Base-by-base conservation (phyloP, 2,888 invertebrate species). In the Anorthoa munda region DNA sequence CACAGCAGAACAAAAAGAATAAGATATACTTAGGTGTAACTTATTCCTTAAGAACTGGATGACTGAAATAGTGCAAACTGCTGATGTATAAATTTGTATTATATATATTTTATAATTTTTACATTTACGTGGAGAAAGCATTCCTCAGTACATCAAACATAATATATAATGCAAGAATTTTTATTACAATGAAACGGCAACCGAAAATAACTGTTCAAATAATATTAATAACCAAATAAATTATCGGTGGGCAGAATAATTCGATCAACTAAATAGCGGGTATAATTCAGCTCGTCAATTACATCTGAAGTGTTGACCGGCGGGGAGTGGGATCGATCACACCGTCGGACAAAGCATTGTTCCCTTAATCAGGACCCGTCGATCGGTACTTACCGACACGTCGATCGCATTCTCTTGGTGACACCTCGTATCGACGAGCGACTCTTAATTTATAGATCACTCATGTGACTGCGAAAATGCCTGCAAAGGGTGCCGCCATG, bases 261-360 rank as follows among this genome's bases (percentile, higher is more conserved):
- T 81, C 17, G 63, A 71, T 74, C 68, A 59, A 50, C 66, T 61
- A 48, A 82, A 74, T 81, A 75, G 26, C 55, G 58, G 71, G 71
- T 79, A 61, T 81, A 77, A 82, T 85, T 82, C 60, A 70, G 73
- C 56, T 65, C 74, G 75, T 76, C 87, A 83, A 86, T 88, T 82
- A 86, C 73, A 59, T 45, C 48, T 83, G 66, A 82, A 85, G 86
- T 86, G 86, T 79, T 75, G 77, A 82, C 82, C 80, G 82, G 68
- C 61, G 53, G 66, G 73, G 79, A 81, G 66, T 58, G 48, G 74
- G 75, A 80, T 78, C 81, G 83, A 78, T 68, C 72, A 77, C 72
- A 68, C 72, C 66, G 75, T 59, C 59, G 78, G 73, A 72, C 80
- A 79, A 83, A 84, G 75, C 84, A 86, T 90, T 88, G 90, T 90